phyloP scores from a whole-genome alignment of 2,888 invertebrate genomes.

The Ophraella communa region DNA sequence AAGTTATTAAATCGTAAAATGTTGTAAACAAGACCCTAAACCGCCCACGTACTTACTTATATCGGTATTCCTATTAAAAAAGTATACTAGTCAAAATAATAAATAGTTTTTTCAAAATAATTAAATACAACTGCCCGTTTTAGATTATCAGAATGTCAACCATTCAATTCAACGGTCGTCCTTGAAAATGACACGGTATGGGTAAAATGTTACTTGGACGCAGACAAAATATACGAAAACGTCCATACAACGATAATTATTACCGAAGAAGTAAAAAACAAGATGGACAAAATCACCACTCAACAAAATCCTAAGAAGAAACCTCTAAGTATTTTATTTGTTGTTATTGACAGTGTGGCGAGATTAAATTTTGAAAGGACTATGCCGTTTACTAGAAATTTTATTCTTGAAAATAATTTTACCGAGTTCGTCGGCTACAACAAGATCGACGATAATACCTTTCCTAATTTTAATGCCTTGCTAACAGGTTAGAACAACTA shows the following conservation, averaged over 20 bases:
- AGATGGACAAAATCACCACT: slow-evolving; percentile 57
- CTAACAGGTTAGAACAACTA: slow-evolving; percentile 69
- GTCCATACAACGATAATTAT: slow-evolving; percentile 62
- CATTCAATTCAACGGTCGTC: slow-evolving; percentile 28
- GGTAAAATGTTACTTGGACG: slow-evolving; percentile 35
- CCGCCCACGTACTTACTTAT: too few relatives aligned
- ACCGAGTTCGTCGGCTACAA: slow-evolving; percentile 57
- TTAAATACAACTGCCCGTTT: slow-evolving; percentile 6
- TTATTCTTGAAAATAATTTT: slow-evolving; percentile 66
- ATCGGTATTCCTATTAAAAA: too few relatives aligned
- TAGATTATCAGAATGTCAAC: slow-evolving; percentile 24
- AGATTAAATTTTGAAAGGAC: slow-evolving; percentile 77
- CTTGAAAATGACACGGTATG: slow-evolving; percentile 36
- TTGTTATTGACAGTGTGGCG: slow-evolving; percentile 88
- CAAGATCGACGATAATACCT: slow-evolving; percentile 87
- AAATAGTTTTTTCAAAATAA: too few relatives aligned
- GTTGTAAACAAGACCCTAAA: too few relatives aligned
- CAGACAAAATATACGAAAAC: slow-evolving; percentile 60
- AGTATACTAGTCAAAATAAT: too few relatives aligned
- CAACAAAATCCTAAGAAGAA: slow-evolving; percentile 39
- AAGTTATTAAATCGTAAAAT: too few relatives aligned
- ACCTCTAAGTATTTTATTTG: slow-evolving; percentile 72
- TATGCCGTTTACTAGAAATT: slow-evolving; percentile 74
- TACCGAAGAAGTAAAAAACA: slow-evolving; percentile 55
- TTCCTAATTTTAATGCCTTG: slow-evolving; percentile 86